These are phyloP conservation scores for Galagoides demidoff DNA, from an alignment of 2,797 vertebrate species.

Conservation along the genomic window DNA sequence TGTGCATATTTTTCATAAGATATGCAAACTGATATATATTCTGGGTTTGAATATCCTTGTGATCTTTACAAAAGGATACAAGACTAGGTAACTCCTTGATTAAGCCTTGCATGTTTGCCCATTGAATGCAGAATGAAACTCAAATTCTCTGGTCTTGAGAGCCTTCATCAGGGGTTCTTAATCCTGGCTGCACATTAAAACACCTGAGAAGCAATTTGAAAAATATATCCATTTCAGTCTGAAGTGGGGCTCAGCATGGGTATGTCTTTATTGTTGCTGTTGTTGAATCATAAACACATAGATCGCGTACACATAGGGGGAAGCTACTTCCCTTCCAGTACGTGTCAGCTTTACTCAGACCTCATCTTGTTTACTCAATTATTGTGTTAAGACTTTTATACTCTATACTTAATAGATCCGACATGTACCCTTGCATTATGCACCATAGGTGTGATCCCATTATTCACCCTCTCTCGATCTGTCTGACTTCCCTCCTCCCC, in stretches of 20 bases:
- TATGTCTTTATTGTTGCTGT: too few species aligned
- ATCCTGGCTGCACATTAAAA: not conserved
- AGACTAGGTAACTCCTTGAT: not conserved
- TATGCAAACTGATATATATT: constrained; percentile 18
- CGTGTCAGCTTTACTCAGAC: too few species aligned
- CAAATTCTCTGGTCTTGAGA: not conserved
- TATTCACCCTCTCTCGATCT: too few species aligned
- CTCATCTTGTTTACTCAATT: too few species aligned
- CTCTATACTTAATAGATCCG: too few species aligned
- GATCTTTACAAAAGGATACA: not conserved
- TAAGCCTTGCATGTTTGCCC: not conserved
- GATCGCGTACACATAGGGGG: too few species aligned
- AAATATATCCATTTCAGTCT: not conserved
- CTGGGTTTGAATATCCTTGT: constrained; percentile 14
- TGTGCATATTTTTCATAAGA: constrained; percentile 23
- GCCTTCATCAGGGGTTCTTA: not conserved
- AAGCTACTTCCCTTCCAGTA: too few species aligned
- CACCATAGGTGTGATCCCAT: too few species aligned
- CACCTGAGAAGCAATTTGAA: not conserved
- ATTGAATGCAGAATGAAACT: not conserved
- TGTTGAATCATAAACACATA: too few species aligned
- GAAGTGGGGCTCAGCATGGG: not conserved
- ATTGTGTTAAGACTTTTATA: too few species aligned
- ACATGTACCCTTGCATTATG: too few species aligned
- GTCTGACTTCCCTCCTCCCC: too few species aligned